These are phyloP conservation scores for Riptortus pedestris DNA, from an alignment of 1,140 invertebrate genomes.

Conservation along the genomic window DNA sequence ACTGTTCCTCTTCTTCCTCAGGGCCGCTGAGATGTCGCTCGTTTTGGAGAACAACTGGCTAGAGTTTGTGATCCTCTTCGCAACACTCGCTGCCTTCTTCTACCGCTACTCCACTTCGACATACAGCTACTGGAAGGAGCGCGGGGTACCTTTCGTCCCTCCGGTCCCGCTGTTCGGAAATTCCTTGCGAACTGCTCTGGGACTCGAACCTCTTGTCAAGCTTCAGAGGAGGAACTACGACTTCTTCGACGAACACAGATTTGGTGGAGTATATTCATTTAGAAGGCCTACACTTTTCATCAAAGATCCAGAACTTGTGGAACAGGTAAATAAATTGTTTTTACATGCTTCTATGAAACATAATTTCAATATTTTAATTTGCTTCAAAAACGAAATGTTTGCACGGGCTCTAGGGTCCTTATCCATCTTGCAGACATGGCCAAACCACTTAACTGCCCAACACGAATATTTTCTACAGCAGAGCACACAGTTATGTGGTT, in stretches of 20 bases:
- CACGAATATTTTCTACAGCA: no score
- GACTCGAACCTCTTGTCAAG: not conserved
- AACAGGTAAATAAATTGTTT: conserved; percentile 24
- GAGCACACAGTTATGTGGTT: no score
- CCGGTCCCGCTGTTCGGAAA: conserved; percentile 31
- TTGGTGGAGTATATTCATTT: conserved; percentile 28
- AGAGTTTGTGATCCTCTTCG: not conserved
- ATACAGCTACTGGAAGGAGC: conserved; percentile 36
- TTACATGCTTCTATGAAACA: not conserved
- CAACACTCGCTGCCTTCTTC: not conserved
- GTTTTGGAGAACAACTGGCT: no score
- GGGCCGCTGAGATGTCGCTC: no score
- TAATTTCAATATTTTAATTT: no score
- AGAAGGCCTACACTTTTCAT: conserved; percentile 36
- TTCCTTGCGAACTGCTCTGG: not conserved
- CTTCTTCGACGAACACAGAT: conserved; percentile 24
- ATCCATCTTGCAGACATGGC: no score
- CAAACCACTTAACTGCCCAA: no score
- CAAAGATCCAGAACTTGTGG: conserved; percentile 40
- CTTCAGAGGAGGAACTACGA: conserved; percentile 25
- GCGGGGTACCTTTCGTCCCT: conserved; percentile 26
- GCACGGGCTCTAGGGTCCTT: no score
- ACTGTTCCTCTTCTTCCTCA: no score
- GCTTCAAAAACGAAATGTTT: no score
- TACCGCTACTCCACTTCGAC: not conserved